A percentile compares a stretch with the other conserved stretches of the same genome.
phyloP scores from a whole-genome alignment of 30 jellyfish, hydroid and myxozoan species.

The Mastigias papua region DNA sequence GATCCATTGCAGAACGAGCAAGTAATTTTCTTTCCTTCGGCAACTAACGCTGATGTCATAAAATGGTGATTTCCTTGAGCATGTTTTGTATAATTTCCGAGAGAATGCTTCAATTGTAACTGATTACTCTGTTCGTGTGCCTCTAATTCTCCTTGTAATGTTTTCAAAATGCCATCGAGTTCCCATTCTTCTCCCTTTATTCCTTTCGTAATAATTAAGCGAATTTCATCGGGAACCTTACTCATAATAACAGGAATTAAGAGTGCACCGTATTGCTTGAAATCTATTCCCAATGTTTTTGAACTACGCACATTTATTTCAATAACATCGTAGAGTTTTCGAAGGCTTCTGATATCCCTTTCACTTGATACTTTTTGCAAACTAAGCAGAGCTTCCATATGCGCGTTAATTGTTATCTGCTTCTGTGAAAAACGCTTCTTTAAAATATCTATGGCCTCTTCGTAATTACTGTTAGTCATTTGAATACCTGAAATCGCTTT shows the following conservation, averaged over 20 bases:
- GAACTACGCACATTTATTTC: conserved; percentile 36
- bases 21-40: not conserved
- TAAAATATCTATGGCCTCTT: conserved; percentile 21
- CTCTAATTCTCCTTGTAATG: conserved; percentile 22
- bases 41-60: conserved; percentile 33
- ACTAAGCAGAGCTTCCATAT: conserved; percentile 36
- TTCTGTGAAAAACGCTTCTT: conserved; percentile 39
- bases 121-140: conserved; percentile 50
- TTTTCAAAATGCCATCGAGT: conserved; percentile 19
- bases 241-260: conserved; percentile 34
- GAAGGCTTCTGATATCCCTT: conserved; percentile 1
- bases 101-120: not conserved
- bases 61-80: conserved; percentile 15
- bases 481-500: conserved; percentile 30
- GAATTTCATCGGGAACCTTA: conserved; percentile 40
- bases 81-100: not conserved
- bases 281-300: conserved; percentile 28
- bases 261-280: conserved; percentile 38
- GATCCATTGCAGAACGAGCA: conserved; percentile 35
- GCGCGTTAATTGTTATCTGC: conserved; percentile 22
- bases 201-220: conserved; percentile 13
- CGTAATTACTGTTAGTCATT: conserved; percentile 24
- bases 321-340: conserved; percentile 19
- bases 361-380: not conserved
- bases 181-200: conserved; percentile 41